Conservation (phyloP, 2,797 vertebrate species). For the Champsocephalus gunnari region DNA sequence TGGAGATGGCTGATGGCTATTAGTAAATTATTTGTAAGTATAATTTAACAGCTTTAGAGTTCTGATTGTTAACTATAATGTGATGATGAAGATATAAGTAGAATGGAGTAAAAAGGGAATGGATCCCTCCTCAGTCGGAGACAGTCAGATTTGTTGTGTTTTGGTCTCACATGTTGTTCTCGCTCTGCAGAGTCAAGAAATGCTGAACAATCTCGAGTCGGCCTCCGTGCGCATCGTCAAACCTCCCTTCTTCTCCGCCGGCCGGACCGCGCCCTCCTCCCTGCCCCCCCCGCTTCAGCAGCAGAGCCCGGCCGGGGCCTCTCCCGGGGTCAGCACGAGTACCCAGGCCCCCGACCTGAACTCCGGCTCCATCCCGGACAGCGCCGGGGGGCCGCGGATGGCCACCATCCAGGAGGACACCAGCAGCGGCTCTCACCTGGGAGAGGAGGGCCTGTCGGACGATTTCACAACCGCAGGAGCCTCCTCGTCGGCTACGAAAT, state of each 20-base stretch:
- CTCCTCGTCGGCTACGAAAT: slow-evolving; percentile 88
- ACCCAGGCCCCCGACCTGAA: slow-evolving; percentile 69
- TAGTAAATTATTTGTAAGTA: background rate
- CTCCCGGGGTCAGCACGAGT: slow-evolving; percentile 57
- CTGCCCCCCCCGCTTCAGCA: slow-evolving; percentile 57
- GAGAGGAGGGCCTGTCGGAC: slow-evolving; percentile 87
- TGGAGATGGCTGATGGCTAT: background rate
- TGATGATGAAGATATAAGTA: slow-evolving; percentile 7
- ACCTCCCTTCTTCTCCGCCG: slow-evolving; percentile 52
- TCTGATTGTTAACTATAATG: background rate
- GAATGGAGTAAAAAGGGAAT: slow-evolving; percentile 66
- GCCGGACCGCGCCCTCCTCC: slow-evolving; percentile 69
- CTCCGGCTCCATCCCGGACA: slow-evolving; percentile 77
- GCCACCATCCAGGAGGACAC: slow-evolving; percentile 98
- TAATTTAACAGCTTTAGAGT: background rate
- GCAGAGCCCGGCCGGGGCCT: slow-evolving; percentile 51
- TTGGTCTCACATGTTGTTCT: slow-evolving; percentile 31
- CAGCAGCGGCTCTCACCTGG: slow-evolving; percentile 91
- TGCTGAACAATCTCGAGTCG: slow-evolving; percentile 91
- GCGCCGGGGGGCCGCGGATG: slow-evolving; percentile 86
- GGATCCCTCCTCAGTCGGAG: slow-evolving; percentile 55
- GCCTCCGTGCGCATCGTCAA: slow-evolving; percentile 89
- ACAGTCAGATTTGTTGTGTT: background rate
- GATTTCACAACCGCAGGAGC: slow-evolving; percentile 90
- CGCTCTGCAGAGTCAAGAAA: slow-evolving; percentile 89